These are phyloP conservation scores for Dromiciops gliroides DNA, from an alignment of 2,113 vertebrate species.

Conservation along the genomic window DNA sequence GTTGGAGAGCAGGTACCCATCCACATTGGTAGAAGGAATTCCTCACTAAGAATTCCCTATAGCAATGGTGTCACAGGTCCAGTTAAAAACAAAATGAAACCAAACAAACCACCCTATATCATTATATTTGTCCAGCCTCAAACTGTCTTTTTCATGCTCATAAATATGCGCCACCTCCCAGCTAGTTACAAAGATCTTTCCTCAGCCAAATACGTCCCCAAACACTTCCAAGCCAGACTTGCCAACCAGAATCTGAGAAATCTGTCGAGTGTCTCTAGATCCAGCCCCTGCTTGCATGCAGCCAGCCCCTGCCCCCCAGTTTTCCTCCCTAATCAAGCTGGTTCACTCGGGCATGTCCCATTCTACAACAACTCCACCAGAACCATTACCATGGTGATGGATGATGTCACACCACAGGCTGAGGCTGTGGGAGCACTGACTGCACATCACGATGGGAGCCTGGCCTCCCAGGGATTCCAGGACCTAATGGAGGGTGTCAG, in stretches of 20 bases:
- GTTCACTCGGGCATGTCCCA: neutral
- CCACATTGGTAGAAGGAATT: neutral
- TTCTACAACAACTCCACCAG: neutral
- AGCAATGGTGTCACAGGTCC: neutral
- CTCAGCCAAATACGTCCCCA: neutral
- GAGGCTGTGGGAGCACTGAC: neutral
- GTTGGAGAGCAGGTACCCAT: neutral
- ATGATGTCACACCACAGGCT: neutral
- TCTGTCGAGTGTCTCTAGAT: neutral
- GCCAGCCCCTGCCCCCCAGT: neutral
- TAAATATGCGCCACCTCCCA: neutral
- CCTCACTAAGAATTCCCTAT: neutral
- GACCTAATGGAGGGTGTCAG: neutral
- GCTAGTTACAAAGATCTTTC: neutral
- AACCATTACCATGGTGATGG: conserved; percentile 10
- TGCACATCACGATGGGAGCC: neutral
- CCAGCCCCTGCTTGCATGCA: neutral
- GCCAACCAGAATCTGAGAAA: neutral
- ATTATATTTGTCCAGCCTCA: neutral
- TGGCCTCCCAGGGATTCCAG: neutral
- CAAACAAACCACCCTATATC: neutral
- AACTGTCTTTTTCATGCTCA: neutral
- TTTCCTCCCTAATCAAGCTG: fast-evolving
- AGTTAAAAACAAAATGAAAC: neutral
- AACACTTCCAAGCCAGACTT: fast-evolving